Evolutionary conservation across 2,888 invertebrate genomes (phyloP).

Genomic region (Pterostichus niger): DNA sequence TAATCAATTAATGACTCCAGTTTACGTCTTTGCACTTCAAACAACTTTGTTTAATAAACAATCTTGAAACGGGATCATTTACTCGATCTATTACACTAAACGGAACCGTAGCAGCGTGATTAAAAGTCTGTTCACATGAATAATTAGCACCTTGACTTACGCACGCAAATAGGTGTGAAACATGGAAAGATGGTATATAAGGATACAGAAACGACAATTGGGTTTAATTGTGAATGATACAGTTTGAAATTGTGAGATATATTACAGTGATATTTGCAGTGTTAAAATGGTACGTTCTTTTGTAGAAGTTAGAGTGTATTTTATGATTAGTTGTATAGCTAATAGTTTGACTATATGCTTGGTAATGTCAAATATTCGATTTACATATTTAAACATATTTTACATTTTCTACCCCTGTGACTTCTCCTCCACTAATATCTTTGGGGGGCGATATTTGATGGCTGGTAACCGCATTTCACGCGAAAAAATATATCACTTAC

Average conservation of each 20-base stretch:
- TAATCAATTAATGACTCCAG: background rate
- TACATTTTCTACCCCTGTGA: no score
- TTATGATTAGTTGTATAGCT: background rate
- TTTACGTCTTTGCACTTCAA: slow-evolving; percentile 1
- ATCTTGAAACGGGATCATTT: slow-evolving; percentile 8
- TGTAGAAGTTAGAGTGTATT: no score
- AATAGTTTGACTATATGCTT: background rate
- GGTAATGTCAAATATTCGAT: background rate
- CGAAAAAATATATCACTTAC: no score
- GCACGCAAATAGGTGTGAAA: background rate
- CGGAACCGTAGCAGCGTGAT: background rate
- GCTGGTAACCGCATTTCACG: no score
- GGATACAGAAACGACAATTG: background rate
- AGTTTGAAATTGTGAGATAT: no score
- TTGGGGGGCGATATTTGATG: no score
- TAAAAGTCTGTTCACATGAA: background rate
- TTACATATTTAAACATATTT: background rate
- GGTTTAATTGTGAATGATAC: background rate
- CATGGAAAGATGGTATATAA: background rate
- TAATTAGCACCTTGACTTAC: slow-evolving; percentile 12
- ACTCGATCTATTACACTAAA: background rate
- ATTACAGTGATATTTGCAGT: background rate
- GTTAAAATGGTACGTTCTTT: background rate
- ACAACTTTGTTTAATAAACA: slow-evolving; percentile 1
- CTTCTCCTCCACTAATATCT: no score